Evolutionary conservation across 1,140 invertebrate species (phyloP), one percentile per base, ranked within the genome.

Genomic region (Bombus soroeensis): DNA sequence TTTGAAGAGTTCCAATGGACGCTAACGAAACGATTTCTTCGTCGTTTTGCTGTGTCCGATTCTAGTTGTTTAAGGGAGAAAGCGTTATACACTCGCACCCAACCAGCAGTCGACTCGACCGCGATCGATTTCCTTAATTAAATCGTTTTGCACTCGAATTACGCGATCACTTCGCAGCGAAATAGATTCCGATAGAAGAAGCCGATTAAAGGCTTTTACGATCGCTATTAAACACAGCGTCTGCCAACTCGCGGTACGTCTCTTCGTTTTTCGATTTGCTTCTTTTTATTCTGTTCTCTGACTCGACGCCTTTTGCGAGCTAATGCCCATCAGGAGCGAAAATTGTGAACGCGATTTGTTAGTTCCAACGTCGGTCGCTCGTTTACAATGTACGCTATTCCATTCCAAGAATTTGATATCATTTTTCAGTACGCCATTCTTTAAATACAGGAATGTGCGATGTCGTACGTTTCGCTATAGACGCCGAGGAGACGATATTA

Each of bases 71-170:
- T 72, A 53, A 39, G n/a, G 68, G n/a, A 2, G 43, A 71, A 25
- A 76, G 66, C 8, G n/a, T 53, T 41, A 53, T 72, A 47, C 22
- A 5, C 10, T 25, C 28, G 12, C 18, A 22, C 12, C 25, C 5
- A 32, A 15, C 10, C 32, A 13, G 25, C 1, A 34, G 12, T 68
- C 12, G 9, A 12, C 34, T 39, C 32, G 39, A 47, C 34, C 25
- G 13, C 81, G 53, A 87, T 87, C 85, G 81, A 87, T 87, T 73
- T 68, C 43, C 34, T 37, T 77, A 87, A 87, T 87, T 87, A 87
- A 79, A 87, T 87, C 85, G 70, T 62, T 87, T 87, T 79, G 81
- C 78, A 83, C 74, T 64, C 74, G 68, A 78, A 79, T 84, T 84
- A 87, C 80, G 41, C 43, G 73, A 59, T 39, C 72, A 37, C 72